A percentile compares a stretch with the other conserved stretches of the same genome.
Conservation (phyloP, 2,888 invertebrate genomes). For the Xylota sylvarum region DNA sequence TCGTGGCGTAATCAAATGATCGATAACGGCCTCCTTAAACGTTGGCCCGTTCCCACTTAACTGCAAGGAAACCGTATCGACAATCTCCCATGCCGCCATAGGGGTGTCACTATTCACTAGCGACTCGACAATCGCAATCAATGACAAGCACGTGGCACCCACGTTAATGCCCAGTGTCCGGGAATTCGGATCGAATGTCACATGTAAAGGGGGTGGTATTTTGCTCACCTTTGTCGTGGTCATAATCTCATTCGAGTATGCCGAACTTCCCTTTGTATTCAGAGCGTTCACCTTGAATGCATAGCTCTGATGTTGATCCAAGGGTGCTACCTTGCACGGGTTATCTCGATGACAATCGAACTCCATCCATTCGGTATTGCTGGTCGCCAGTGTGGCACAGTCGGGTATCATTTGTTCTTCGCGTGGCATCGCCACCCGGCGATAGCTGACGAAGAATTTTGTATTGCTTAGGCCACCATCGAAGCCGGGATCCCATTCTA, state of each 20-base stretch:
- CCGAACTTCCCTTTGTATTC: constrained; percentile 94
- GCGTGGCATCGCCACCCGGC: constrained; percentile 87
- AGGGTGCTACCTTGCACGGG: constrained; percentile 94
- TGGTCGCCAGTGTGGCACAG: constrained; percentile 87
- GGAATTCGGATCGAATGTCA: constrained; percentile 92
- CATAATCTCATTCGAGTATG: constrained; percentile 93
- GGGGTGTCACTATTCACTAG: constrained; percentile 87
- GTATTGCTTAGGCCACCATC: constrained; percentile 95
- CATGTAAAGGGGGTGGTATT: constrained; percentile 92
- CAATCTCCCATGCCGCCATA: constrained; percentile 88
- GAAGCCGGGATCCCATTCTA: constrained; percentile 95
- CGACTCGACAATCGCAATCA: constrained; percentile 91
- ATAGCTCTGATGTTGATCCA: constrained; percentile 95
- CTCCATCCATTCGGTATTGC: constrained; percentile 91
- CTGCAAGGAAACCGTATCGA: constrained; percentile 90
- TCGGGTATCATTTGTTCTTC: constrained; percentile 88
- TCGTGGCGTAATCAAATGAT: constrained; percentile 86
- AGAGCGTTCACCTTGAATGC: constrained; percentile 95
- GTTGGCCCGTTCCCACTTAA: constrained; percentile 90
- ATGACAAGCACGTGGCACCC: constrained; percentile 91
- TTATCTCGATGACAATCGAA: constrained; percentile 93
- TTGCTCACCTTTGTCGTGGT: constrained; percentile 93
- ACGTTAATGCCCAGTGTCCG: constrained; percentile 92
- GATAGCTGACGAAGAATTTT: constrained; percentile 94
- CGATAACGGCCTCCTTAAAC: constrained; percentile 89